These are phyloP conservation scores for Burhinus oedicnemus DNA, from an alignment of 2,113 vertebrate genomes.

Conservation along the genomic window DNA sequence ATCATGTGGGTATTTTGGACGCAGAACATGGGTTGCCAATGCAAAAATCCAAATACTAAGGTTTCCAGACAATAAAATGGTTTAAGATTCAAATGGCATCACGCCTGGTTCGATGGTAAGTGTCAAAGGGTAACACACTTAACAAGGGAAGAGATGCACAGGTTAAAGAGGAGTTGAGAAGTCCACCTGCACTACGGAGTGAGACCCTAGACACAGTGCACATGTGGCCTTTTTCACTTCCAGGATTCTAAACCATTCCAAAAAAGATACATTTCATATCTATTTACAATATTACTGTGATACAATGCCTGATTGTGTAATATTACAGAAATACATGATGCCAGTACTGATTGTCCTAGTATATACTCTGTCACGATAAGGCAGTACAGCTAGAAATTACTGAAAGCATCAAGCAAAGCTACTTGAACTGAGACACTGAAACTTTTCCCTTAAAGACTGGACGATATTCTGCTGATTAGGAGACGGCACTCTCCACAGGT, in stretches of 20 bases:
- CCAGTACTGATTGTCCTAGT: slow-evolving; percentile 1
- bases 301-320: slow-evolving; percentile 31
- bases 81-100: neutral
- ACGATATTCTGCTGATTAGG: slow-evolving; percentile 91
- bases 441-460: slow-evolving; percentile 94
- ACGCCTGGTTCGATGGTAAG: neutral
- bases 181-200: neutral
- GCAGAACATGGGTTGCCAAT: neutral
- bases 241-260: slow-evolving; percentile 20
- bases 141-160: neutral
- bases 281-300: slow-evolving; percentile 32
- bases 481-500: slow-evolving; percentile 89
- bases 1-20: neutral
- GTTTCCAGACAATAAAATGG: neutral
- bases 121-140: neutral
- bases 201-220: neutral
- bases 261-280: slow-evolving; percentile 16
- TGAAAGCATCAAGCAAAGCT: slow-evolving; percentile 85
- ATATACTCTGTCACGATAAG: neutral
- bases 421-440: slow-evolving; percentile 97
- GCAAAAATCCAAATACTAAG: neutral
- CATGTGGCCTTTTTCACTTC: neutral
- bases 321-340: slow-evolving; percentile 45
- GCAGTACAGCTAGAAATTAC: neutral
- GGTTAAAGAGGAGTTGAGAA: slow-evolving; percentile 3